Conservation (phyloP, 1,140 invertebrate genomes). For the Schlechtendalia chinensis region DNA sequence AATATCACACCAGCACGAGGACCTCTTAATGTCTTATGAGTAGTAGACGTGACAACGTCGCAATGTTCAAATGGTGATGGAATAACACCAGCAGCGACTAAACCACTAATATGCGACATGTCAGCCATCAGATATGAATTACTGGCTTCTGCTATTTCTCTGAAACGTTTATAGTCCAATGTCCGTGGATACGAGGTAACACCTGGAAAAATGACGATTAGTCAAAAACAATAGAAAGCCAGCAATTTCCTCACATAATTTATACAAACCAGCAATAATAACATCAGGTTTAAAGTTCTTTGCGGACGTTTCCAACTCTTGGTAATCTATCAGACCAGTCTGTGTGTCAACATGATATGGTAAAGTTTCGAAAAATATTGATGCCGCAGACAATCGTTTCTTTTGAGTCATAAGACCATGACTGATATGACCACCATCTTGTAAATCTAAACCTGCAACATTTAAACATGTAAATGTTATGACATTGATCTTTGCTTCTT, state of each 20-base stretch:
- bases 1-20: conserved; percentile 88
- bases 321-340: conserved; percentile 93
- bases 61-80: conserved; percentile 90
- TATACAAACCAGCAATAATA: conserved; percentile 76
- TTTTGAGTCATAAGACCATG: conserved; percentile 89
- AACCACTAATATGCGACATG: conserved; percentile 92
- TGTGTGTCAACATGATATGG: conserved; percentile 88
- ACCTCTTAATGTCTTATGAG: conserved; percentile 91
- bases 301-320: conserved; percentile 78
- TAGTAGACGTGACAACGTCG: conserved; percentile 93
- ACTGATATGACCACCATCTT: conserved; percentile 94
- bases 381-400: conserved; percentile 95
- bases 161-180: conserved; percentile 85
- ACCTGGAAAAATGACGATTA: conserved; percentile 59
- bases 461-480: too few species aligned
- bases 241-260: not conserved
- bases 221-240: too few species aligned
- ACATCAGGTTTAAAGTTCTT: conserved; percentile 86
- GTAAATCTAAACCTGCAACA: conserved; percentile 72
- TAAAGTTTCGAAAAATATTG: conserved; percentile 97
- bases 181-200: conserved; percentile 84
- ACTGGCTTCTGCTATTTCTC: conserved; percentile 82
- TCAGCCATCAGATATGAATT: conserved; percentile 89
- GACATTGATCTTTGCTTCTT: too few species aligned
- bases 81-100: conserved; percentile 83